phyloP scores from a whole-genome alignment of 2,888 invertebrate genomes.

The Siphlonurus alternatus region DNA sequence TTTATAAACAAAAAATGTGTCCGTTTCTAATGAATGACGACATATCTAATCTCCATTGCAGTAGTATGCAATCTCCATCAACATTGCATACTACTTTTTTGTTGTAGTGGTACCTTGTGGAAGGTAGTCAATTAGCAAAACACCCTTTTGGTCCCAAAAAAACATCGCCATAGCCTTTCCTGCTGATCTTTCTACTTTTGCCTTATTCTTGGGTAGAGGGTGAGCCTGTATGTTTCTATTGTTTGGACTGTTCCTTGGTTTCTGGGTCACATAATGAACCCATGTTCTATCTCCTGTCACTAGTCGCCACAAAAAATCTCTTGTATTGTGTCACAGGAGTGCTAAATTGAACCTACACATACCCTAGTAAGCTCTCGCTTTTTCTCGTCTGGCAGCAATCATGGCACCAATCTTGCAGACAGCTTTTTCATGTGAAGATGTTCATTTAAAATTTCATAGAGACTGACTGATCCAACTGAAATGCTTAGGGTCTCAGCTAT shows the following conservation, averaged over 20 bases:
- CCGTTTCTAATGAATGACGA: conserved; percentile 17
- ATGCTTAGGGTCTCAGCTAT: not conserved
- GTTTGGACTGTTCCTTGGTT: conserved; percentile 18
- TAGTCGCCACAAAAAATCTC: not conserved
- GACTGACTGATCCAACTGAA: not conserved
- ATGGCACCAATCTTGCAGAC: conserved; percentile 21
- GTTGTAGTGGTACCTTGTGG: conserved; percentile 19
- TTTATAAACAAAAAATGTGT: conserved; percentile 15
- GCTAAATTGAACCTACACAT: not conserved
- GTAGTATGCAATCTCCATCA: too few relatives aligned
- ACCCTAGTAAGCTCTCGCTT: conserved; percentile 17
- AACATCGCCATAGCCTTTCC: conserved; percentile 19
- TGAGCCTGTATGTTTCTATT: conserved; percentile 9
- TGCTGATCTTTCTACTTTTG: conserved; percentile 14
- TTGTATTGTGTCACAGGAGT: not conserved
- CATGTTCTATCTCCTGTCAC: not conserved
- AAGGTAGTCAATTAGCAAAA: conserved; percentile 20
- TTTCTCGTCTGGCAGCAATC: conserved; percentile 19
- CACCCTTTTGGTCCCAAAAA: conserved; percentile 20
- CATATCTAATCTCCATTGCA: conserved; percentile 13
- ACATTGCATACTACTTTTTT: conserved; percentile 12
- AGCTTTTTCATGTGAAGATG: conserved; percentile 20
- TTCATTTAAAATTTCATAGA: conserved; percentile 14
- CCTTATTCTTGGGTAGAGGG: conserved; percentile 13
- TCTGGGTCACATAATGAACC: conserved; percentile 6